Evolutionary conservation across 2,888 invertebrate genomes (phyloP).

Genomic region (Diarsia rubi): DNA sequence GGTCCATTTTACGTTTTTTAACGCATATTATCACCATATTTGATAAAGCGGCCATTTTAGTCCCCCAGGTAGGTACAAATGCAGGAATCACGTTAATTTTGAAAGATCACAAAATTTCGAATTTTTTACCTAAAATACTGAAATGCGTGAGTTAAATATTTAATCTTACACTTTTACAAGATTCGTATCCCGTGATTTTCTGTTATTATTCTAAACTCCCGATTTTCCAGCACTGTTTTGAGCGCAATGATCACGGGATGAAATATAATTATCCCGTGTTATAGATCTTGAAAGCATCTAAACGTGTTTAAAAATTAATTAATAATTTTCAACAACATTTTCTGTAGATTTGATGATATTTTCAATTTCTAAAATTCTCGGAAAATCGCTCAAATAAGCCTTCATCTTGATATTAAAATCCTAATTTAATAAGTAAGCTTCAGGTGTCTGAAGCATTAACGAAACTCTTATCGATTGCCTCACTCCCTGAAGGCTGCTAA

Average conservation of each 20-base stretch:
- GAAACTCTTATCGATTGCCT: constrained; percentile 56
- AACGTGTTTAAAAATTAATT: not conserved
- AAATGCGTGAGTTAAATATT: not conserved
- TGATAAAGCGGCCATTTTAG: too few relatives aligned
- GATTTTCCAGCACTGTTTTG: not conserved
- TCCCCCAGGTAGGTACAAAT: not conserved
- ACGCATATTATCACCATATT: too few relatives aligned
- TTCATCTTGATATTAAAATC: not conserved
- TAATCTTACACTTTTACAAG: not conserved
- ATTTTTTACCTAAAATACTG: not conserved
- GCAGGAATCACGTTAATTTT: not conserved
- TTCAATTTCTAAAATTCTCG: not conserved
- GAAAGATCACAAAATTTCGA: not conserved
- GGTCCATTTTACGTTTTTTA: too few relatives aligned
- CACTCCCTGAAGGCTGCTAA: constrained; percentile 50
- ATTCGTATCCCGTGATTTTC: too few relatives aligned
- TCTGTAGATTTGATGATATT: not conserved
- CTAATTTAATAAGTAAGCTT: constrained; percentile 9
- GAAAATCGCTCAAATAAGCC: not conserved
- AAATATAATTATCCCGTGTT: not conserved
- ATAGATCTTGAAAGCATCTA: too few relatives aligned
- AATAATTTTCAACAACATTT: not conserved
- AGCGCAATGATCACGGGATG: not conserved
- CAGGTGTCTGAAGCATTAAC: constrained; percentile 24
- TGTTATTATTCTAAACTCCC: not conserved